Conservation (phyloP, 2,888 invertebrate species). For the Parnassius apollo region DNA sequence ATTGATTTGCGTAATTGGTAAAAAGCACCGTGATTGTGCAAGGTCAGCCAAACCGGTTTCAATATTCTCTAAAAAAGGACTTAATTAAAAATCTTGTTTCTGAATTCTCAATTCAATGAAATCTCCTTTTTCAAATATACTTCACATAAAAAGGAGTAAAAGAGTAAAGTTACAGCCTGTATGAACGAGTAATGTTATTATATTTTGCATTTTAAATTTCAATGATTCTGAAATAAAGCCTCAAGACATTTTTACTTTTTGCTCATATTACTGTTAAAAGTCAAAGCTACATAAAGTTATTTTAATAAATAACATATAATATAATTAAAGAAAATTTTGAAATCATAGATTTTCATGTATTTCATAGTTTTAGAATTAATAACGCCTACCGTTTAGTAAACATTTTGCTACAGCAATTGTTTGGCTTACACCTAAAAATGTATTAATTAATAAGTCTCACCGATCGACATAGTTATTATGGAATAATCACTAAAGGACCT, state of each 20-base stretch:
- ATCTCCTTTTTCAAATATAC: no score
- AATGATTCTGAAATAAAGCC: no score
- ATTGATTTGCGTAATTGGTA: slow-evolving; percentile 28
- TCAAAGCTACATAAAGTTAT: neutral
- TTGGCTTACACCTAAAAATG: no score
- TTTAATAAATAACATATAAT: neutral
- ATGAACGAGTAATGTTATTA: slow-evolving; percentile 7
- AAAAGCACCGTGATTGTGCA: slow-evolving; percentile 27
- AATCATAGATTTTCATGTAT: neutral
- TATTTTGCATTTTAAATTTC: slow-evolving; percentile 13
- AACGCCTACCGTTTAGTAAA: no score
- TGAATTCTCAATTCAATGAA: no score
- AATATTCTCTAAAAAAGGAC: slow-evolving; percentile 20
- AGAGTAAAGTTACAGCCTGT: neutral
- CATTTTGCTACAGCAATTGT: no score
- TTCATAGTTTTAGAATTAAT: no score
- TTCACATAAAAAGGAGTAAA: neutral
- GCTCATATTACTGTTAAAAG: neutral
- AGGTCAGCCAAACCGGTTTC: slow-evolving; percentile 24
- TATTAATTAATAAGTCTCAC: no score
- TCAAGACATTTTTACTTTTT: slow-evolving; percentile 4
- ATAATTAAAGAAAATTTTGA: neutral
- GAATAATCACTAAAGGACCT: no score
- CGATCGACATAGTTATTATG: no score
- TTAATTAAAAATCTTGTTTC: slow-evolving; percentile 16